Evolutionary conservation across 2,797 vertebrate genomes (phyloP).

Genomic region (Pipistrellus nathusii): DNA sequence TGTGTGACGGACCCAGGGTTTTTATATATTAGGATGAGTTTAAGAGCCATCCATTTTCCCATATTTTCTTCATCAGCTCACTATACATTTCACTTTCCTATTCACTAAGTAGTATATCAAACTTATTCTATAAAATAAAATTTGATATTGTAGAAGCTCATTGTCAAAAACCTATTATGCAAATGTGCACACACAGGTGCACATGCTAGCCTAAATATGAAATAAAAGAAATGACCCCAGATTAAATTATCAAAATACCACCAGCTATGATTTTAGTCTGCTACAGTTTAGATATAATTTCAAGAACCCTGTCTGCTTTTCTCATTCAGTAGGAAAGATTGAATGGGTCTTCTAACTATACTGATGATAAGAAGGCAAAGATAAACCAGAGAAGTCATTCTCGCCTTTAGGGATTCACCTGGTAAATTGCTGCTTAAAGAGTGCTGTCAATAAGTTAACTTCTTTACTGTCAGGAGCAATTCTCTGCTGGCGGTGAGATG

Average conservation of each 20-base stretch:
- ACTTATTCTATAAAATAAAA: neutral
- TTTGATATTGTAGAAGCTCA: neutral
- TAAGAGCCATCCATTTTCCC: neutral
- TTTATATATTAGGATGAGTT: neutral
- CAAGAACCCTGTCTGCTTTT: slow-evolving; percentile 9
- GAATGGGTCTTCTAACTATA: slow-evolving; percentile 66
- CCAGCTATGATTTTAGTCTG: slow-evolving; percentile 16
- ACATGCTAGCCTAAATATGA: neutral
- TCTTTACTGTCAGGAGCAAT: slow-evolving; percentile 80
- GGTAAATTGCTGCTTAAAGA: slow-evolving; percentile 83
- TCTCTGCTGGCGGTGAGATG: slow-evolving; percentile 74
- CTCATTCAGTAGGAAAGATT: slow-evolving; percentile 68
- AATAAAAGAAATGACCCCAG: neutral
- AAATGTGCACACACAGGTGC: neutral
- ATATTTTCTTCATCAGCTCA: neutral
- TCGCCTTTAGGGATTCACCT: slow-evolving; percentile 81
- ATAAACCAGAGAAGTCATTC: slow-evolving; percentile 81
- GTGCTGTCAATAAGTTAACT: slow-evolving; percentile 83
- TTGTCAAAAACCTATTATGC: neutral
- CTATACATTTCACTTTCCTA: neutral
- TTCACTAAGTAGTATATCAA: neutral
- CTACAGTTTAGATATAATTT: slow-evolving; percentile 58
- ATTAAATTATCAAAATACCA: neutral
- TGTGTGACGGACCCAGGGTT: too few species aligned
- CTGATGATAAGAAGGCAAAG: slow-evolving; percentile 78